Base-by-base conservation (phyloP, 2,888 invertebrate species). In the Poecilus cupreus region DNA sequence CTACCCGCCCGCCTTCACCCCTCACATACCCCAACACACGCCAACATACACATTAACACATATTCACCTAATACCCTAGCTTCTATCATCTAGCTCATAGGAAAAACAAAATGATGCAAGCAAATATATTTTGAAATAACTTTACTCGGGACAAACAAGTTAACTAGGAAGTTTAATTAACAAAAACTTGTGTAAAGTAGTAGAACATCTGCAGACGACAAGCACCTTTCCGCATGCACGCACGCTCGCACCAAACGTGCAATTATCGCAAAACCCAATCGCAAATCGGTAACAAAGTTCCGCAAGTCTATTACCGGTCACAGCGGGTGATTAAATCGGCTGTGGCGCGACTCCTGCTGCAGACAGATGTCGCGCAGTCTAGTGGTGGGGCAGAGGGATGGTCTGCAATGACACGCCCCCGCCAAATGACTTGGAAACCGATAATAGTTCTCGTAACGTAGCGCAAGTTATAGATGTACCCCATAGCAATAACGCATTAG, bases 251-350 rank as follows among this genome's bases (percentile, higher is more conserved):
- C 10, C n/a, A 13, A 22, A 3, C 24, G 16, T 54, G 43, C 22
- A 43, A 60, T 60, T 60, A 57, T 16, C 16, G 10, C 39, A 18
- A 20, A 46, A 54, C 68, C 51, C 70, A 70, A 79, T 79, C 51
- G 64, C 24, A 26, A 18, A 26, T 13, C 26, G 18, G 46, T 49
- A 49, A 68, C 43, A 43, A 79, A 79, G 70, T 79, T 79, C 20
- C 37, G 51, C 20, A 80, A 83, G 79, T 83, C 82, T 82, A 82
- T 83, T 83, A 82, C 82, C 57, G 51, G 51, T 37, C 82, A 32
- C 83, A 80, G 82, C 78, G 57, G 82, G 82, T 60, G 81, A 78
- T 78, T 64, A 18, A 79, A 77, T 75, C 60, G 43, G 18, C 43
- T 24, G 54, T 8, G 24, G 32, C 37, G 39, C 64, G 74, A 80